Evolutionary conservation across 2,888 invertebrate genomes (phyloP).

Genomic region (Anoplius nigerrimus): DNA sequence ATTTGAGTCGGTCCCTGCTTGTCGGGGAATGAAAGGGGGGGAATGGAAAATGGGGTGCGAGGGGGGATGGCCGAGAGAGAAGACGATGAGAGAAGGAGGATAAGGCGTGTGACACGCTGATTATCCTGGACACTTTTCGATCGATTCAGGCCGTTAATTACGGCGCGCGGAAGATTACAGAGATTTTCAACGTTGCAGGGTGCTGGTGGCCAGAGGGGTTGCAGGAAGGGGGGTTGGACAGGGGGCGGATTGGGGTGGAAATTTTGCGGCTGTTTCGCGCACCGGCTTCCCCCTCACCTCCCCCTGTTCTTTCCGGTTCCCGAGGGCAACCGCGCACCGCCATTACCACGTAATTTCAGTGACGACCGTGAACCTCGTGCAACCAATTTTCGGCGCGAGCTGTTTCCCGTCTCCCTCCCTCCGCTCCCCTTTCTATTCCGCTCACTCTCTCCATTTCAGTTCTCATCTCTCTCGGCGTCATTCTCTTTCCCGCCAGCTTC

Average conservation of each 20-base stretch:
- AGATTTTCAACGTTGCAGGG: too few species aligned
- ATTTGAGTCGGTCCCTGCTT: too few species aligned
- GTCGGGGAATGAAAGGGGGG: too few species aligned
- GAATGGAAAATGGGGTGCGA: too few species aligned
- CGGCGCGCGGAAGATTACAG: too few species aligned
- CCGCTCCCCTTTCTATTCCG: background rate
- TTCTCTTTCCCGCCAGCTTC: background rate
- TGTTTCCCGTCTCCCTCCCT: conserved; percentile 7
- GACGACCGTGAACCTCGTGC: conserved; percentile 24
- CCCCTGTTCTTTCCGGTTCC: conserved; percentile 24
- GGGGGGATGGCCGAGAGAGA: too few species aligned
- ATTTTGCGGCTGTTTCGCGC: conserved; percentile 31
- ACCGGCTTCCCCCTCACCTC: background rate
- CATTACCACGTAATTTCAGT: conserved; percentile 15
- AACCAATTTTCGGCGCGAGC: conserved; percentile 29
- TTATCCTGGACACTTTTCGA: too few species aligned
- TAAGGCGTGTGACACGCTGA: too few species aligned
- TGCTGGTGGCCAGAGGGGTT: too few species aligned
- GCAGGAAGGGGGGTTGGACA: too few species aligned
- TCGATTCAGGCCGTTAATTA: too few species aligned
- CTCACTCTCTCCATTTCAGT: background rate
- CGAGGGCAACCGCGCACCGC: conserved; percentile 1
- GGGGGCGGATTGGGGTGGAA: conserved; percentile 14
- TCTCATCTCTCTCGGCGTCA: background rate
- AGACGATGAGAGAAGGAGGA: too few species aligned